These are phyloP conservation scores for Philhelius pedissequus DNA, from an alignment of 2,888 invertebrate genomes.

Conservation along the genomic window DNA sequence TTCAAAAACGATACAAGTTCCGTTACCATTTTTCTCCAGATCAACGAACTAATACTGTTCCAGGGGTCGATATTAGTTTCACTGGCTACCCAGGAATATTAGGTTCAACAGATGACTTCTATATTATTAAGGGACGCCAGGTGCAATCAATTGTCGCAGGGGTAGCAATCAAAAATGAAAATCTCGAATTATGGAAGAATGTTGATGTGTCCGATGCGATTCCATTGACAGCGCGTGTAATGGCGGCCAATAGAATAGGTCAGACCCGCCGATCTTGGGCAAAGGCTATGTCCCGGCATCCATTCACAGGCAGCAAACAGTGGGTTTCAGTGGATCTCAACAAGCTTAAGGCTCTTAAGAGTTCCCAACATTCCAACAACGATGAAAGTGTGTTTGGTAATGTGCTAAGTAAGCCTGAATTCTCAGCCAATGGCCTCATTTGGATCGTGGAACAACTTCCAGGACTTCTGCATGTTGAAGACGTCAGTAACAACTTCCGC, in stretches of 20 bases:
- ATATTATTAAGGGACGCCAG: conserved; percentile 83
- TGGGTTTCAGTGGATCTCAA: conserved; percentile 91
- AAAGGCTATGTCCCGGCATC: conserved; percentile 84
- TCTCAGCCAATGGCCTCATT: conserved; percentile 77
- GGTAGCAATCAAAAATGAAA: conserved; percentile 88
- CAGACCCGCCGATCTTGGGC: conserved; percentile 87
- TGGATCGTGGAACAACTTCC: conserved; percentile 91
- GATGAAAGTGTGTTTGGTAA: conserved; percentile 71
- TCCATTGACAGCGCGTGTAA: conserved; percentile 87
- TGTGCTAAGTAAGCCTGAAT: not conserved
- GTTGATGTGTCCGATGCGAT: conserved; percentile 81
- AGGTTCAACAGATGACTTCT: conserved; percentile 91
- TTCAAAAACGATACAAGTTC: conserved; percentile 91
- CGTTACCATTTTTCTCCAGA: conserved; percentile 83
- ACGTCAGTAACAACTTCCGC: conserved; percentile 83
- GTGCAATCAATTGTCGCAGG: conserved; percentile 85
- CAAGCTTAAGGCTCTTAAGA: conserved; percentile 73
- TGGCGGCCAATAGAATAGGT: conserved; percentile 91
- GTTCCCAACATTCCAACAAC: conserved; percentile 35
- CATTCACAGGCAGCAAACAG: conserved; percentile 91
- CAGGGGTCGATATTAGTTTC: conserved; percentile 86
- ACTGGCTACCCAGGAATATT: conserved; percentile 91
- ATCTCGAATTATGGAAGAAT: conserved; percentile 84
- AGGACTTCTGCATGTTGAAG: conserved; percentile 80
- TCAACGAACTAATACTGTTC: conserved; percentile 80